Percentiles rank a stretch among this genome's conserved stretches.
phyloP scores from a whole-genome alignment of 2,888 invertebrate species.

The Acrobasis repandana region DNA sequence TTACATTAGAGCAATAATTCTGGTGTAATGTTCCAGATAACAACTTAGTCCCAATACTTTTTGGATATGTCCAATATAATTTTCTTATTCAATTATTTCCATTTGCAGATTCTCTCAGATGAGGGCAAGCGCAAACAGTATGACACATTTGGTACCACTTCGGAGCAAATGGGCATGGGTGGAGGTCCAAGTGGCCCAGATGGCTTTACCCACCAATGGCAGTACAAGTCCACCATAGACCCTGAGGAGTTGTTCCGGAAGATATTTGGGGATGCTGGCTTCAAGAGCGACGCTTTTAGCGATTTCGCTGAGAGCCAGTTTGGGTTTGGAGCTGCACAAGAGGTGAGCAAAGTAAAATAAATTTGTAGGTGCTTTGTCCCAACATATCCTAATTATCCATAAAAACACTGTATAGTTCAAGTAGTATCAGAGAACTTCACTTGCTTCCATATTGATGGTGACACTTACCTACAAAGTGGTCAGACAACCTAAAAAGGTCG shows the following conservation, averaged over 20 bases:
- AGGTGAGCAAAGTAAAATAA: conserved; percentile 86
- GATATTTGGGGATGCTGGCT: conserved; percentile 95
- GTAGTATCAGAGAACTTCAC: no score
- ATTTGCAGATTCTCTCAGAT: conserved; percentile 91
- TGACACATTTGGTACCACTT: conserved; percentile 95
- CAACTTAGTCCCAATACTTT: no score
- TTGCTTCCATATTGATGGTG: no score
- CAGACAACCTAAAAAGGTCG: no score
- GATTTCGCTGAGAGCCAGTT: conserved; percentile 95
- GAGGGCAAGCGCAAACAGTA: conserved; percentile 95
- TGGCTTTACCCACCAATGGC: conserved; percentile 90
- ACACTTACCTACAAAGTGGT: no score
- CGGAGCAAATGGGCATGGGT: conserved; percentile 92
- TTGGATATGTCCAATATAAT: no score
- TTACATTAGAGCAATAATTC: no score
- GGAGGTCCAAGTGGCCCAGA: conserved; percentile 83
- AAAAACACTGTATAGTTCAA: no score
- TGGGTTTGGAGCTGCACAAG: conserved; percentile 96
- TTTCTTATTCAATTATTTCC: background rate
- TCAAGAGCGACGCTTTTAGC: conserved; percentile 86
- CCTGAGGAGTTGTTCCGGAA: conserved; percentile 98
- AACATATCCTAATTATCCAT: no score
- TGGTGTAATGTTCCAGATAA: no score
- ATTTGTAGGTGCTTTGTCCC: no score
- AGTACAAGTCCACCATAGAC: conserved; percentile 94